Conservation (phyloP, 2,888 invertebrate genomes). For the Thera obeliscata region DNA sequence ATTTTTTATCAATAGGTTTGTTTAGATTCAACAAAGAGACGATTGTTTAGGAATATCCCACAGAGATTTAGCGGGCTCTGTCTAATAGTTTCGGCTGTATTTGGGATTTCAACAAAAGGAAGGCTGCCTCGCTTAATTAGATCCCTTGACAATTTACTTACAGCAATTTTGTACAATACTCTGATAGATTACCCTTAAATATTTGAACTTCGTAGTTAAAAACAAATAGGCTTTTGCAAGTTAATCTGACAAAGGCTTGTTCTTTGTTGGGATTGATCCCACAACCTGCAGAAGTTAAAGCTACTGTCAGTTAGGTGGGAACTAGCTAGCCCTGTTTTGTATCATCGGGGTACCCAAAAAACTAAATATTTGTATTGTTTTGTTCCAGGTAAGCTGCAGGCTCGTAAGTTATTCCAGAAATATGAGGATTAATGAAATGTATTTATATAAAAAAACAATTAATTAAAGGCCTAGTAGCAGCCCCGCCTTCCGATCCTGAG, state of each 20-base stretch:
- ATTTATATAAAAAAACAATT: too few species aligned
- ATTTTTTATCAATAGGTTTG: not conserved
- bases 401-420: too few species aligned
- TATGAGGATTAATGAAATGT: too few species aligned
- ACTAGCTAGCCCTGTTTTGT: too few species aligned
- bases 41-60: constrained; percentile 9
- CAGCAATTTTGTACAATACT: constrained; percentile 44
- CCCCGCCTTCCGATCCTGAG: too few species aligned
- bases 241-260: too few species aligned
- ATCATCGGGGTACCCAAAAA: not conserved
- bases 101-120: constrained; percentile 38
- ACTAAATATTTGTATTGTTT: constrained; percentile 9
- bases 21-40: constrained; percentile 8
- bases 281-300: too few species aligned
- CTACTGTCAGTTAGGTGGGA: too few species aligned
- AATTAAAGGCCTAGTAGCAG: too few species aligned
- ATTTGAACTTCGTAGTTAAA: constrained; percentile 1
- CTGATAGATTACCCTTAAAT: constrained; percentile 25
- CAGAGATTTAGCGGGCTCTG: constrained; percentile 2
- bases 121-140: constrained; percentile 46
- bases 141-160: constrained; percentile 46
- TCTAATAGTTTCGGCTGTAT: constrained; percentile 32
- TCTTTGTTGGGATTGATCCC: too few species aligned
- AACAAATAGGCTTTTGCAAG: not conserved
- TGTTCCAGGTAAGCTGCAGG: constrained; percentile 36